Percentiles rank a stretch among this genome's conserved stretches.
Evolutionary conservation across 2,113 vertebrate species (phyloP).

Genomic region (Rhynchomys soricoides): DNA sequence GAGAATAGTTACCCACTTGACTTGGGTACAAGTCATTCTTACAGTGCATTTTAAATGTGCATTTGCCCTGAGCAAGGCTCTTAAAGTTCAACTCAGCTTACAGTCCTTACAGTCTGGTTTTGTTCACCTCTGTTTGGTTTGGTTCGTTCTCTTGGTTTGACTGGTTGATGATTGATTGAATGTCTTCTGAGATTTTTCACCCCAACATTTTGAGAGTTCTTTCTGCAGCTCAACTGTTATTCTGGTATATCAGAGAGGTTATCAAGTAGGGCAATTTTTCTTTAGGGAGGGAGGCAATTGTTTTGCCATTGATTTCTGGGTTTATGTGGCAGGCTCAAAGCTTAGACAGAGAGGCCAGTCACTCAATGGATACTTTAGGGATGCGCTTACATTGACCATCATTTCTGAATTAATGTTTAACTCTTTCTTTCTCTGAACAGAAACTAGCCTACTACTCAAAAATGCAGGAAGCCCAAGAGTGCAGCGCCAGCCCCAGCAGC

Average conservation of each 20-base stretch:
- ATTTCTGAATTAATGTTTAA: neutral
- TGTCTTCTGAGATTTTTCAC: conserved; percentile 7
- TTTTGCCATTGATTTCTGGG: neutral
- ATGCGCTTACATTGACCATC: neutral
- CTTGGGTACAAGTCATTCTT: neutral
- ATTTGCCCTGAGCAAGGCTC: neutral
- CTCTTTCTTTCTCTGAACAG: conserved; percentile 81
- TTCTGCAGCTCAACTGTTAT: neutral
- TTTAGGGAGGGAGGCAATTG: neutral
- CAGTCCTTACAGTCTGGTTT: neutral
- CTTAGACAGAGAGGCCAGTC: neutral
- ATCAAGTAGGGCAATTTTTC: neutral
- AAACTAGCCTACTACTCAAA: conserved; percentile 97
- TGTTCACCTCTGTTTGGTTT: neutral
- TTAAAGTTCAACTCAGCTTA: neutral
- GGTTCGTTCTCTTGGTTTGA: neutral
- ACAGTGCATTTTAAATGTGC: conserved; percentile 36
- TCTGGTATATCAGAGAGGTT: neutral
- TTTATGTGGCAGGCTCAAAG: neutral
- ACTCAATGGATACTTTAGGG: neutral
- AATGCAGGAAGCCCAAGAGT: conserved; percentile 96
- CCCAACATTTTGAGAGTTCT: conserved; percentile 1
- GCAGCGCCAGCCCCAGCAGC: conserved; percentile 81
- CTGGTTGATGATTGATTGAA: neutral
- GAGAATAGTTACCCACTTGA: neutral